Evolutionary conservation across 2,888 invertebrate genomes (phyloP).

Genomic region (Lucinisca nassula): DNA sequence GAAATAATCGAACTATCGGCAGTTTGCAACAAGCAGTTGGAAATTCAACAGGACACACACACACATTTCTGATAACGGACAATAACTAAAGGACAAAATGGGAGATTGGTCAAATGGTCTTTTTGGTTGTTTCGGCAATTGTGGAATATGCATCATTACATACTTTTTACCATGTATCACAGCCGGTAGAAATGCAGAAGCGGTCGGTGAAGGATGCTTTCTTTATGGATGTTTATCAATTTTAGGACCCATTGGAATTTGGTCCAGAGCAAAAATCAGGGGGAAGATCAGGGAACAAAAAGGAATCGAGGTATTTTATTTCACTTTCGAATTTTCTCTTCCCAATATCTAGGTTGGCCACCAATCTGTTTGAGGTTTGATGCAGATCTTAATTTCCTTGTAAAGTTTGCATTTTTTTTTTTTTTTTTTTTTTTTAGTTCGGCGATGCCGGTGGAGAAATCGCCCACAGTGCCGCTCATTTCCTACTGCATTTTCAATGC

Average conservation of each 20-base stretch:
- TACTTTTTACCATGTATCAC: conserved; percentile 78
- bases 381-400: too few relatives aligned
- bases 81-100: conserved; percentile 54
- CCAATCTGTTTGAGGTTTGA: too few relatives aligned
- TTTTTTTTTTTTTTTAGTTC: too few relatives aligned
- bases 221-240: conserved; percentile 70
- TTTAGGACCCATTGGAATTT: conserved; percentile 70
- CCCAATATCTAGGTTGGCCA: too few relatives aligned
- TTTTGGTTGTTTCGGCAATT: conserved; percentile 77
- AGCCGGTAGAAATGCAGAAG: conserved; percentile 77
- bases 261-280: conserved; percentile 72
- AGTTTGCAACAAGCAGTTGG: background rate
- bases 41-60: background rate
- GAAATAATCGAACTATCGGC: background rate
- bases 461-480: too few relatives aligned
- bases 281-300: conserved; percentile 75
- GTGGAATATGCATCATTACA: conserved; percentile 75
- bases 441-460: too few relatives aligned
- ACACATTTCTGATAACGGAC: background rate
- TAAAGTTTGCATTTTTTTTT: too few relatives aligned
- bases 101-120: conserved; percentile 75
- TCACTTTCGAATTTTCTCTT: too few relatives aligned
- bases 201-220: conserved; percentile 75
- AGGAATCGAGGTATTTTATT: conserved; percentile 75
- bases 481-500: too few relatives aligned